Evolutionary conservation across 2,113 vertebrate species (phyloP), one percentile per base, ranked within the genome.

Genomic region (Cyphomyrus discorhynchus): DNA sequence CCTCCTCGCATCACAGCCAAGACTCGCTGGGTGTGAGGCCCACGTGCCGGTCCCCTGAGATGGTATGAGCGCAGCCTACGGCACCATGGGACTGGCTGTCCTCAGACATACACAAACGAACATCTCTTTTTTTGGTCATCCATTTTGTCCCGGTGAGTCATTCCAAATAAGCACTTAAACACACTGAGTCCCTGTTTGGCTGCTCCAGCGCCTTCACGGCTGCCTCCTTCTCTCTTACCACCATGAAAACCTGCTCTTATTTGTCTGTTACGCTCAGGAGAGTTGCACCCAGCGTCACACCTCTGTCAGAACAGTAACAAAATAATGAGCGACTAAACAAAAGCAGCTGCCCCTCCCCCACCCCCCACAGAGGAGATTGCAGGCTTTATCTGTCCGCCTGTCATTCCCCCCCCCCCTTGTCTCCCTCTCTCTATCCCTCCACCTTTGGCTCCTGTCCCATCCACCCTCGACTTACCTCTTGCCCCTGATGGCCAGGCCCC

Each of bases 101-200:
- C 74, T 42, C 31, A 80, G 35, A 42, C 74, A 42, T 5, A 70
- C 74, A 80, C 74, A 42, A 42, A 80, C 0, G 35, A 80, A 80
- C 74, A 80, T 80, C 74, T 15, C 74, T 39, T 80, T 42, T 80
- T 80, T 39, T 80, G 74, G 74, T 42, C 74, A 13, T 80, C 35
- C 74, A 80, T 42, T 80, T 80, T 80, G 74, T 80, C 74, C 15
- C 35, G 0, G 31, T 80, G 74, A 80, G 35, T 80, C 74, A 80
- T 80, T 80, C 74, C 74, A 80, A 80, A 80, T 80, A 42, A 80
- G 74, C 74, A 80, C 31, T 80, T 80, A 80, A 80, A 39, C 74
- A 39, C 35, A 80, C 74, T 42, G 31, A 39, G 13, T 77, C 70
- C 70, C 6, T 39, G 35, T 80, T 7, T 80, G 74, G 27, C 74